Conservation (phyloP, 92 coral and sea anemone genomes). For the Isaurus tuberculatus region DNA sequence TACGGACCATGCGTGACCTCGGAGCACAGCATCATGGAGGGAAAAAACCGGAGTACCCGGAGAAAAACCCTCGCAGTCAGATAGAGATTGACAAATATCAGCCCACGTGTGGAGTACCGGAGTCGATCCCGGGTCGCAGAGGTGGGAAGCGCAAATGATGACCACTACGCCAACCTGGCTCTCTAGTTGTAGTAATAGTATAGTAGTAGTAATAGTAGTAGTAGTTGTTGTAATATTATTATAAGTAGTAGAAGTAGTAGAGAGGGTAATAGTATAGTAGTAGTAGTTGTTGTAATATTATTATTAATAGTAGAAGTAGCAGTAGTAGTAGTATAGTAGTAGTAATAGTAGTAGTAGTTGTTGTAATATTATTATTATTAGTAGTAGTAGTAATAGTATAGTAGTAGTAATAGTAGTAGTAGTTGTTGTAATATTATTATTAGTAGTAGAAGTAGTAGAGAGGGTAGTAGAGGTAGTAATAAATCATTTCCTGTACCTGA, state of each 20-base stretch:
- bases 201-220: no score
- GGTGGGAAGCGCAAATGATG: no score
- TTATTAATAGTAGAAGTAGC: background rate
- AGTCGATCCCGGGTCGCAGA: no score
- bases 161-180: no score
- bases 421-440: background rate
- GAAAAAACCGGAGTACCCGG: no score
- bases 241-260: background rate
- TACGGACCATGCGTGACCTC: no score
- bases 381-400: background rate
- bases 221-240: no score
- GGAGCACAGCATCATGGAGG: no score
- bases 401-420: background rate
- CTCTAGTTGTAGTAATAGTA: no score
- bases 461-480: background rate
- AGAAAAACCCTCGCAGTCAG: no score
- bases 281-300: background rate
- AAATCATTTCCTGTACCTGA: conserved; percentile 81
- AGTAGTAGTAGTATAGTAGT: background rate
- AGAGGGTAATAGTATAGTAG: background rate
- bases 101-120: no score
- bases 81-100: no score
- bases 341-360: background rate
- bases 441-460: background rate
- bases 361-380: background rate